A percentile compares a stretch with the other conserved stretches of the same genome.
These are phyloP conservation scores for Hoplostethus atlanticus DNA, from an alignment of 2,797 vertebrate species.

Conservation along the genomic window DNA sequence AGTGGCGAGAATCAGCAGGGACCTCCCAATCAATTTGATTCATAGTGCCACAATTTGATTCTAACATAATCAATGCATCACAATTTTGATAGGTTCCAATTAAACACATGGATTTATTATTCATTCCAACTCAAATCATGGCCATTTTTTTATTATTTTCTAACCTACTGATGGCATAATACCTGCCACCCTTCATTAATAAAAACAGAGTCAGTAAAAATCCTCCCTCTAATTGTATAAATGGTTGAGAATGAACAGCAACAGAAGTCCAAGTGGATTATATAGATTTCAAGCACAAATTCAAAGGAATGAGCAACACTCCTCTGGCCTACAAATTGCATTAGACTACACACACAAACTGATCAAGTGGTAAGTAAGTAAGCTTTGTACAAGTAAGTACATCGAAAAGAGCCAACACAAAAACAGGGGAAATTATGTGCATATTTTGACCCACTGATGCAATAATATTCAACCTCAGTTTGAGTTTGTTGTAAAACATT, in stretches of 20 bases:
- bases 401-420: no score
- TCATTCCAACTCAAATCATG: no score
- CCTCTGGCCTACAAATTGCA: not conserved
- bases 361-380: no score
- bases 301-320: not conserved
- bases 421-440: no score
- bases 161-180: not conserved
- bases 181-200: no score
- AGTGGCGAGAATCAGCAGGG: not conserved
- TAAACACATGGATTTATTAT: not conserved
- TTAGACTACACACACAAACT: not conserved
- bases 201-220: no score
- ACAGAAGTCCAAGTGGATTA: not conserved
- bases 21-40: not conserved
- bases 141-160: not conserved
- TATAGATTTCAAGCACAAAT: not conserved
- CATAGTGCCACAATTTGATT: not conserved
- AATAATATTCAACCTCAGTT: no score
- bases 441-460: no score
- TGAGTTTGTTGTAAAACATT: no score
- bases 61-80: conserved; percentile 2
- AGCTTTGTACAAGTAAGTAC: not conserved
- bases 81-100: not conserved
- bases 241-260: not conserved
- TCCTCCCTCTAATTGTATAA: not conserved